Evolutionary conservation across 2,113 vertebrate genomes (phyloP).

Genomic region (Mesocricetus auratus): DNA sequence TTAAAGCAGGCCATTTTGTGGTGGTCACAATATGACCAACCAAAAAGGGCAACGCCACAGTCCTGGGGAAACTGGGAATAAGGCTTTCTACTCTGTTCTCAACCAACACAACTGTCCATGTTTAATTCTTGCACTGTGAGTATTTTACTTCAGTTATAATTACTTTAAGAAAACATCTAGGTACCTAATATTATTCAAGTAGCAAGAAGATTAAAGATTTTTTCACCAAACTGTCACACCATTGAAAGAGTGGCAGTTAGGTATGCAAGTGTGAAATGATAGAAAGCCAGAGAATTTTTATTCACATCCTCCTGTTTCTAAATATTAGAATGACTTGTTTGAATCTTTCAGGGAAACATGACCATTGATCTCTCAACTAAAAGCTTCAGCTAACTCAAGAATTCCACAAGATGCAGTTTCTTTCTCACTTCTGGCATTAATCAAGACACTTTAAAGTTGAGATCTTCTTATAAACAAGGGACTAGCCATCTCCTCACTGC

Average conservation of each 20-base stretch:
- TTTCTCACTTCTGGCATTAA: neutral
- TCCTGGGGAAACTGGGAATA: neutral
- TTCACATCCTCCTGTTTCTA: neutral
- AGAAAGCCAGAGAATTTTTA: constrained; percentile 41
- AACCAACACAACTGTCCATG: neutral
- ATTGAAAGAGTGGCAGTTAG: neutral
- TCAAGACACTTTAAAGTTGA: neutral
- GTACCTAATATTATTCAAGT: constrained; percentile 2
- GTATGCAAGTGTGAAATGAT: neutral
- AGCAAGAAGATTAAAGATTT: neutral
- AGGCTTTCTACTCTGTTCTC: too few species aligned
- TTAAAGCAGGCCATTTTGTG: neutral
- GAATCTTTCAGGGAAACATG: constrained; percentile 31
- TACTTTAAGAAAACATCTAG: constrained; percentile 8
- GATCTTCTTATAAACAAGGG: neutral
- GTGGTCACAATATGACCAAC: neutral
- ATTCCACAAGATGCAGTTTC: neutral
- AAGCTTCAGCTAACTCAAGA: neutral
- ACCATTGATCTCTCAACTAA: neutral
- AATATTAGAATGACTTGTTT: neutral
- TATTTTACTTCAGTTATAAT: constrained; percentile 17
- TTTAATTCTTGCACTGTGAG: constrained; percentile 30
- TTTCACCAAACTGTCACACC: neutral
- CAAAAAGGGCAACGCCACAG: neutral
- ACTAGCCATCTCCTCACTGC: neutral